Evolutionary conservation across 2,113 vertebrate genomes (phyloP).

Genomic region (Dipodomys merriami): DNA sequence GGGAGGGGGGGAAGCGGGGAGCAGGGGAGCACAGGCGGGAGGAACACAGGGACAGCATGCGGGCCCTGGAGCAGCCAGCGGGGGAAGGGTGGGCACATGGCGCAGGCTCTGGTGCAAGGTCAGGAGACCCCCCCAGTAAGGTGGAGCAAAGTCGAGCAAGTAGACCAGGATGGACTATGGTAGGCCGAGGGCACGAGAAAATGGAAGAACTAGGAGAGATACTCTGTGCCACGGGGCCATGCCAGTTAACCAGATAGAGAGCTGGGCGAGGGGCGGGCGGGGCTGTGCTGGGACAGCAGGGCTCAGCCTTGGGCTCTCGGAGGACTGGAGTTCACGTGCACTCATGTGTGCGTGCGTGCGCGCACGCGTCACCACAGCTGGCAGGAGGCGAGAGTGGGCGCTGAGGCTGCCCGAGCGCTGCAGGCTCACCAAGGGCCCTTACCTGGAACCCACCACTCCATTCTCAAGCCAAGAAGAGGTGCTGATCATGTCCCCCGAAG

Average conservation of each 20-base stretch:
- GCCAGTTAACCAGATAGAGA: background rate
- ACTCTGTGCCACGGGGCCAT: background rate
- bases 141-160: background rate
- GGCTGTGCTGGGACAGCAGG: fast-evolving
- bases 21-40: background rate
- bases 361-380: background rate
- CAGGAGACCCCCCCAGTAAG: too few species aligned
- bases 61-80: background rate
- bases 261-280: background rate
- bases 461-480: background rate
- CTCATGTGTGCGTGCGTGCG: fast-evolving
- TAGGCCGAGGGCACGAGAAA: background rate
- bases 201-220: background rate
- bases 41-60: background rate
- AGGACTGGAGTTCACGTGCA: background rate
- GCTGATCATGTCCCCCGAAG: background rate
- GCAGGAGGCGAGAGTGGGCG: too few species aligned
- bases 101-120: background rate
- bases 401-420: background rate
- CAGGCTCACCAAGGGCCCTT: background rate
- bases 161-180: background rate
- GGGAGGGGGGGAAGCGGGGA: background rate
- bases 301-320: background rate
- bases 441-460: background rate
- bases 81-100: background rate